Evolutionary conservation across 37 sponge, comb jelly and placozoan species (phyloP).

Genomic region (Theonella swinhoei): DNA sequence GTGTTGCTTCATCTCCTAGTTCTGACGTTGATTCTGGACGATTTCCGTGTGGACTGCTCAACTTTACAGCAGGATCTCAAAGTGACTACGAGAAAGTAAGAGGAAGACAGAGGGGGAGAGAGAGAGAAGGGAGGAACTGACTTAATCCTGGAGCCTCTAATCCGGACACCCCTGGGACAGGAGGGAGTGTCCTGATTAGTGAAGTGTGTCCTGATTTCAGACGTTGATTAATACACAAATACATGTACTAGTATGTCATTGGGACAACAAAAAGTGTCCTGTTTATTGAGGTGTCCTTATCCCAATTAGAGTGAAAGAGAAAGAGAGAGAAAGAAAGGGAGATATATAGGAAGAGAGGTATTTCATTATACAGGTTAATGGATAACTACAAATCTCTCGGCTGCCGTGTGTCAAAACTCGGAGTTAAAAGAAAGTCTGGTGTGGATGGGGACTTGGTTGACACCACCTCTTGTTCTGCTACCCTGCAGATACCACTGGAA

Average conservation of each 20-base stretch:
- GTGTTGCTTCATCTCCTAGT: constrained; percentile 53
- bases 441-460: not conserved
- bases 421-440: constrained; percentile 16
- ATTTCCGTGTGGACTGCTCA: constrained; percentile 49
- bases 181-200: too few species aligned
- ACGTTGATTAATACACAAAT: not conserved
- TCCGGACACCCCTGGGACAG: too few species aligned
- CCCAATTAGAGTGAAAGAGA: too few species aligned
- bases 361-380: constrained; percentile 13
- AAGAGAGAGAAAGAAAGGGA: too few species aligned
- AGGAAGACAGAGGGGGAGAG: not conserved
- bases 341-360: too few species aligned
- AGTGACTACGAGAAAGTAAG: constrained; percentile 48
- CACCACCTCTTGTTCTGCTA: constrained; percentile 18
- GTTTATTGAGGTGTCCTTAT: too few species aligned
- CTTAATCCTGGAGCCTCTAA: too few species aligned
- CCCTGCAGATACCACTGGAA: constrained; percentile 44
- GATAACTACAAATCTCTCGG: constrained; percentile 54
- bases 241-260: too few species aligned
- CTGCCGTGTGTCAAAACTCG: constrained; percentile 14
- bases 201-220: too few species aligned
- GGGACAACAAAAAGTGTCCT: too few species aligned
- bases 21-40: constrained; percentile 50
- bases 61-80: constrained; percentile 55
- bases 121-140: too few species aligned